A percentile compares a stretch with the other conserved stretches of the same genome.
These are phyloP conservation scores for Leguminivora glycinivorella DNA, from an alignment of 1,140 invertebrate species.

Conservation along the genomic window DNA sequence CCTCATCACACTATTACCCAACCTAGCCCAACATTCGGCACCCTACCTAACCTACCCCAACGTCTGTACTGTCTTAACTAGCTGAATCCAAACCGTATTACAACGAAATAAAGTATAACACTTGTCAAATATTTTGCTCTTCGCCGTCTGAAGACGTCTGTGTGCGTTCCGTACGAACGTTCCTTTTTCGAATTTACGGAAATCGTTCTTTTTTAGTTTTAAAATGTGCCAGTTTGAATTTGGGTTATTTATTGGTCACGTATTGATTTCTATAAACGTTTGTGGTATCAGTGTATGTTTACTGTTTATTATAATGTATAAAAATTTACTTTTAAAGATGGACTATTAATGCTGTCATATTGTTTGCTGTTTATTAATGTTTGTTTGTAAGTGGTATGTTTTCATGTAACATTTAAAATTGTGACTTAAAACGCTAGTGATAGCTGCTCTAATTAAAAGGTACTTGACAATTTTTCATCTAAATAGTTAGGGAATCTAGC, in stretches of 20 bases:
- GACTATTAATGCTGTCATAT: no score
- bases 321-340: no score
- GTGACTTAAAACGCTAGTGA: neutral
- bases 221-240: slow-evolving; percentile 18
- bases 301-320: no score
- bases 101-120: neutral
- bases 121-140: neutral
- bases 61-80: slow-evolving; percentile 1
- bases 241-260: neutral
- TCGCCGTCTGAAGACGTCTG: slow-evolving; percentile 19
- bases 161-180: slow-evolving; percentile 20
- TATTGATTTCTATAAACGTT: neutral
- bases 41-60: slow-evolving; percentile 74
- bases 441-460: no score
- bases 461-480: no score
- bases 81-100: neutral
- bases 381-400: neutral
- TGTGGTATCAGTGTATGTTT: neutral
- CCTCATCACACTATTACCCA: slow-evolving; percentile 57
- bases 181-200: slow-evolving; percentile 16
- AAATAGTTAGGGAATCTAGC: no score
- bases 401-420: neutral
- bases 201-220: slow-evolving; percentile 16
- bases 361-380: no score
- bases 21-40: slow-evolving; percentile 73